Evolutionary conservation across 1,140 invertebrate species (phyloP).

Genomic region (Hermetia illucens): DNA sequence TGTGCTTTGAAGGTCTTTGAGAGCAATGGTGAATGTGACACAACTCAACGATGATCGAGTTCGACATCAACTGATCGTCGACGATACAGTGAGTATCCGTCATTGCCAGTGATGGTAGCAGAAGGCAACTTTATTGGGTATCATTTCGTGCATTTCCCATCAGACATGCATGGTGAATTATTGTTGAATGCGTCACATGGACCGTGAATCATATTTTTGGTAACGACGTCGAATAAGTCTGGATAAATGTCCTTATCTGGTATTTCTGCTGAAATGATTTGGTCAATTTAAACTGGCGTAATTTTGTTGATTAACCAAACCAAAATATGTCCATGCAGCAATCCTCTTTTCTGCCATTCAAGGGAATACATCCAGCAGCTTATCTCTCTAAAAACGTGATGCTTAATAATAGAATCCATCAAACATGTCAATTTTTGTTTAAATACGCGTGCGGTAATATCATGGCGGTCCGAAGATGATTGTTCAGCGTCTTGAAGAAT

Average conservation of each 20-base stretch:
- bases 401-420: too few relatives aligned
- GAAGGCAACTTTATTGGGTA: slow-evolving; percentile 10
- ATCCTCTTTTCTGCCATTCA: slow-evolving; percentile 19
- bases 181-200: slow-evolving; percentile 37
- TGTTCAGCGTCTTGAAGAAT: too few relatives aligned
- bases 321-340: too few relatives aligned
- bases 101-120: slow-evolving; percentile 14
- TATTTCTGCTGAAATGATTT: slow-evolving; percentile 36
- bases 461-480: too few relatives aligned
- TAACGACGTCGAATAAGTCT: slow-evolving; percentile 26
- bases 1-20: slow-evolving; percentile 33
- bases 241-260: slow-evolving; percentile 31
- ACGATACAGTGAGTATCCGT: too few relatives aligned
- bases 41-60: slow-evolving; percentile 36
- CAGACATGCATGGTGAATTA: slow-evolving; percentile 27
- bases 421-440: too few relatives aligned
- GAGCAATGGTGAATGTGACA: slow-evolving; percentile 36
- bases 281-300: slow-evolving; percentile 29
- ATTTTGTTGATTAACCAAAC: too few relatives aligned
- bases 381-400: too few relatives aligned
- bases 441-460: too few relatives aligned
- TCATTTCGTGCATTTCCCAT: slow-evolving; percentile 13
- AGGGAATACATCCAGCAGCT: too few relatives aligned
- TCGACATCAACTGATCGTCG: slow-evolving; percentile 28
- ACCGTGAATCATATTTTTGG: slow-evolving; percentile 35